Conservation (phyloP, 2,888 invertebrate species). For the Automeris io region DNA sequence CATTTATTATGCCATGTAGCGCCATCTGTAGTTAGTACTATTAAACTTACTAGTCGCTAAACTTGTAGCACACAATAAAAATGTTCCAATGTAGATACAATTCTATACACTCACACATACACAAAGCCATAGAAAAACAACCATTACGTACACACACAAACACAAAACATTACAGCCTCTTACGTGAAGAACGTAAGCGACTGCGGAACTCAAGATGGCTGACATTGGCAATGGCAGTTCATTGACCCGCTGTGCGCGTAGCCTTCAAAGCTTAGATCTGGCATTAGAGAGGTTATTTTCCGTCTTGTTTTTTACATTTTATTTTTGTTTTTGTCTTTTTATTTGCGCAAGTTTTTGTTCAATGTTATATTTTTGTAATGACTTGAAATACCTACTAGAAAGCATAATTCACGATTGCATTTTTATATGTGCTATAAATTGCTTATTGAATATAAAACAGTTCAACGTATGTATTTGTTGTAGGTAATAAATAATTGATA, state of each 20-base stretch:
- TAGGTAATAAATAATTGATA: not conserved
- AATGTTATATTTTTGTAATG: conserved; percentile 14
- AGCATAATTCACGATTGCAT: conserved; percentile 12
- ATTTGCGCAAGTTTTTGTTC: conserved; percentile 26
- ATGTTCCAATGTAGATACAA: conserved; percentile 41
- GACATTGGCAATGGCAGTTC: conserved; percentile 76
- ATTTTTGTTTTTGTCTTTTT: conserved; percentile 36
- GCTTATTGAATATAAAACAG: conserved; percentile 6
- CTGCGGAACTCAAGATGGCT: conserved; percentile 77
- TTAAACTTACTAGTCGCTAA: conserved; percentile 26
- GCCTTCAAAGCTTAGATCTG: conserved; percentile 74
- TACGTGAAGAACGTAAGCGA: conserved; percentile 76
- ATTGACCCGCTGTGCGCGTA: conserved; percentile 64
- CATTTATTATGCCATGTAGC: conserved; percentile 15
- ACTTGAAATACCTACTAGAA: conserved; percentile 7
- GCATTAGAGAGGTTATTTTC: conserved; percentile 73
- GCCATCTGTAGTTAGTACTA: conserved; percentile 29
- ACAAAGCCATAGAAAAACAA: conserved; percentile 65
- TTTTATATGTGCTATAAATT: conserved; percentile 10
- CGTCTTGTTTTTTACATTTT: conserved; percentile 48
- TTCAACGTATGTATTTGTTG: conserved; percentile 1
- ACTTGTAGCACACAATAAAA: conserved; percentile 32
- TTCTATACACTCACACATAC: conserved; percentile 51
- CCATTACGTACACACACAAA: conserved; percentile 65
- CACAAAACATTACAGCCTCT: conserved; percentile 67